Conservation (phyloP, 2,888 invertebrate genomes). For the Synanthedon formicaeformis region DNA sequence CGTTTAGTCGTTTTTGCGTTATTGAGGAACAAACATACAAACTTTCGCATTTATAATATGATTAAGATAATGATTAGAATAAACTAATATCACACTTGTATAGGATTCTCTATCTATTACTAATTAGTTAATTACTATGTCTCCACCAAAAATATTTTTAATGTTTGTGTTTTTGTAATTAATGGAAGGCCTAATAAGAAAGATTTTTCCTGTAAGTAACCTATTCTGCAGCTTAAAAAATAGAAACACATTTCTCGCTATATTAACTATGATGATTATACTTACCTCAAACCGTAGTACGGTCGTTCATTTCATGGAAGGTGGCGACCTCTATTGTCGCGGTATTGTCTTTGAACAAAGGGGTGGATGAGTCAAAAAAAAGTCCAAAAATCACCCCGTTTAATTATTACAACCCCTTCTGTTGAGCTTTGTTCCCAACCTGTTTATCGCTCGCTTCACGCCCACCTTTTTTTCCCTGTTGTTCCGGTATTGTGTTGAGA, state of each 20-base stretch:
- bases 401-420: constrained; percentile 24
- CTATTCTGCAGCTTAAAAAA: too few species aligned
- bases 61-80: too few species aligned
- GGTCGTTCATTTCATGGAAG: constrained; percentile 4
- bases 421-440: not conserved
- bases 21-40: too few species aligned
- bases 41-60: too few species aligned
- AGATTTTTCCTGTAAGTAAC: too few species aligned
- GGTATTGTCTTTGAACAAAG: constrained; percentile 22
- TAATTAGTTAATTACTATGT: too few species aligned
- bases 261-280: not conserved
- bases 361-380: constrained; percentile 18
- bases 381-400: constrained; percentile 26
- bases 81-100: too few species aligned
- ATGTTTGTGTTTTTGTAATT: too few species aligned
- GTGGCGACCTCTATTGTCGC: constrained; percentile 22
- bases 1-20: too few species aligned
- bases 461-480: not conserved
- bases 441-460: not conserved
- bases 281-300: not conserved
- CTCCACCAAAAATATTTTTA: too few species aligned
- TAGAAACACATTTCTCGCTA: not conserved
- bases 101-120: too few species aligned
- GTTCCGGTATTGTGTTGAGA: not conserved
- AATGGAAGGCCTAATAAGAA: too few species aligned